phyloP scores from a whole-genome alignment of 1,140 invertebrate species.

The Eumaeus atala region DNA sequence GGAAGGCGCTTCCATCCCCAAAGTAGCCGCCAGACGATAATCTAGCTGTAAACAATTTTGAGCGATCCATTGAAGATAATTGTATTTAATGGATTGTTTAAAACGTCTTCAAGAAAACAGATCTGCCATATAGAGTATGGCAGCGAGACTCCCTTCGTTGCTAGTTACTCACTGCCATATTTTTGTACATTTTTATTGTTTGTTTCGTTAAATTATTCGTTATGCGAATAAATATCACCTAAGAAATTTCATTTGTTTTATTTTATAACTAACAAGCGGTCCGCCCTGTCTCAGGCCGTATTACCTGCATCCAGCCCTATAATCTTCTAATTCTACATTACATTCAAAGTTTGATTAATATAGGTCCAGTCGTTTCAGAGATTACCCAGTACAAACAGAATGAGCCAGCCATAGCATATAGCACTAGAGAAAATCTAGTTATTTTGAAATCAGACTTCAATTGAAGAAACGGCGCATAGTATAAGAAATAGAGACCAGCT shows the following conservation, averaged over 20 bases:
- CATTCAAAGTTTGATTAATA: too few species aligned
- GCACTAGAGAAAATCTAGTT: too few species aligned
- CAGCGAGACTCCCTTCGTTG: conserved; percentile 27
- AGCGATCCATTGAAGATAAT: conserved; percentile 14
- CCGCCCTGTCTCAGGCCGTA: too few species aligned
- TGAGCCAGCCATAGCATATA: too few species aligned
- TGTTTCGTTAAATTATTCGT: conserved; percentile 16
- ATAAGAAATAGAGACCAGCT: too few species aligned
- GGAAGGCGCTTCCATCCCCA: conserved; percentile 52
- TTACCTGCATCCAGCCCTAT: too few species aligned
- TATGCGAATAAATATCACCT: conserved; percentile 12
- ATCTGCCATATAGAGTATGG: conserved; percentile 24
- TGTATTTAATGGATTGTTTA: conserved; percentile 16
- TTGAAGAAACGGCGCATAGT: too few species aligned
- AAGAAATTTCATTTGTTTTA: background rate
- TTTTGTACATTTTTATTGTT: conserved; percentile 54
- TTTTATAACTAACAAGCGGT: background rate
- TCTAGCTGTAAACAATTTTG: conserved; percentile 1
- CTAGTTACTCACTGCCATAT: conserved; percentile 51
- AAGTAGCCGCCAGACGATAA: conserved; percentile 37
- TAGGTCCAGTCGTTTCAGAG: too few species aligned
- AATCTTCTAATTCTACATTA: too few species aligned
- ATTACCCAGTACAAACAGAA: too few species aligned
- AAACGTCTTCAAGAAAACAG: conserved; percentile 14
- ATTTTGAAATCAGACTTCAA: too few species aligned